These are phyloP conservation scores for Drosophila varians DNA, from an alignment of 1,140 invertebrate species.

Conservation along the genomic window DNA sequence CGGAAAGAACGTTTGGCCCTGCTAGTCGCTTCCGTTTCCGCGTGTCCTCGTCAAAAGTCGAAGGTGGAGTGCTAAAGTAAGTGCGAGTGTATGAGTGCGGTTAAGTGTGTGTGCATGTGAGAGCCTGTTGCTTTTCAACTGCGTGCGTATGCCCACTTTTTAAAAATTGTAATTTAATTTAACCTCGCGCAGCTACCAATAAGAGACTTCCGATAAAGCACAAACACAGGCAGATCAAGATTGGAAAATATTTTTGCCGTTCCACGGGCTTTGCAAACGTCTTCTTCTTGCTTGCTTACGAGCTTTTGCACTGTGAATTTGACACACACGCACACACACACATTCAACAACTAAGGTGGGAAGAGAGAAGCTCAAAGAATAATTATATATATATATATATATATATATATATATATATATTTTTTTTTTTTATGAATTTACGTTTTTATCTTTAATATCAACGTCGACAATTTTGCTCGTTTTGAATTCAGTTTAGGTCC, in stretches of 20 bases:
- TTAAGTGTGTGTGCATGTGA: slow-evolving; percentile 13
- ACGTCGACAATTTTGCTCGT: slow-evolving; percentile 64
- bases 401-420: too few species aligned
- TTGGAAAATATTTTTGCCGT: slow-evolving; percentile 5
- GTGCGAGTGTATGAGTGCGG: neutral
- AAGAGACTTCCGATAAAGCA: slow-evolving; percentile 9
- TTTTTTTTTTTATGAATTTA: slow-evolving; percentile 46
- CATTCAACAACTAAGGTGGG: slow-evolving; percentile 28
- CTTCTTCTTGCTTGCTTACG: slow-evolving; percentile 29
- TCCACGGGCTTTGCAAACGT: neutral
- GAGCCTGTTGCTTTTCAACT: slow-evolving; percentile 37
- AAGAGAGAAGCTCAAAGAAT: slow-evolving; percentile 47
- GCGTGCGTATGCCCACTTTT: slow-evolving; percentile 26
- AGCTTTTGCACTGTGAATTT: slow-evolving; percentile 58
- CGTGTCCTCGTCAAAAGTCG: slow-evolving; percentile 40
- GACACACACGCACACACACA: slow-evolving; percentile 75
- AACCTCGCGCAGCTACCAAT: slow-evolving; percentile 43
- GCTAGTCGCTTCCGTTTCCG: slow-evolving; percentile 53
- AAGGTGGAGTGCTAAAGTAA: slow-evolving; percentile 9
- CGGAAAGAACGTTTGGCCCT: slow-evolving; percentile 40
- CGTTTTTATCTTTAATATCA: slow-evolving; percentile 45
- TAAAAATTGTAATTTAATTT: slow-evolving; percentile 57
- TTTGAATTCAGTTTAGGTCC: slow-evolving; percentile 55
- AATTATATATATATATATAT: too few species aligned
- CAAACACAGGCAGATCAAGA: slow-evolving; percentile 18